Evolutionary conservation across 35 echinoderm and acorn worm genomes (phyloP), one percentile per base, ranked within the genome.

Genomic region (Lytechinus pictus): DNA sequence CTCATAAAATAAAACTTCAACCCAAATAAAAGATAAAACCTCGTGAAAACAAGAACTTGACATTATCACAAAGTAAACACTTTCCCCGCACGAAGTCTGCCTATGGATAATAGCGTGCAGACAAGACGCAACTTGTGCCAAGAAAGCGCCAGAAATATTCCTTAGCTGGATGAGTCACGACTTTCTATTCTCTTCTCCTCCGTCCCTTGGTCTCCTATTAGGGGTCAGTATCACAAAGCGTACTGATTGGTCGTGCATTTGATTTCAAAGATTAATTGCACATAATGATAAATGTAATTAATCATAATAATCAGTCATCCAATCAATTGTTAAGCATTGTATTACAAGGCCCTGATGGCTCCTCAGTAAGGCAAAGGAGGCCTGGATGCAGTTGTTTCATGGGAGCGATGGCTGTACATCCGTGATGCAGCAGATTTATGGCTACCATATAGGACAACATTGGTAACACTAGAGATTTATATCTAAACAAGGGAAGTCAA

Each of bases 81-180:
- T 79, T 79, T 79, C 19, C 66, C 61, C 66, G 19, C 19, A 79
- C 66, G n/a, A 79, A 24, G 66, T 79, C 66, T 79, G 66, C 12
- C 8, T 0, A 79, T 79, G 66, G 66, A 79, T n/a, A 24, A 5
- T 79, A 24, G 66, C 66, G 66, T 79, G 66, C 66, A 79, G 66
- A 79, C 66, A 79, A 24, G n/a, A 24, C 7, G 66, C n/a, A 5
- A 7, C 2, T n/a, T 3, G 21, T 79, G 66, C 66, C 66, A 79
- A 79, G 66, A 79, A 79, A 79, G 66, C 66, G 66, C 66, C 66
- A 79, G 66, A 16, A 79, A 79, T 79, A 79, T 79, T 79, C 66
- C 66, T 79, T 24, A 24, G 66, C 8, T 24, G 14, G 66, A 79
- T 79, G 66, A 79, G 66, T 79, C 66, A 79, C 19, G n/a, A 8